Evolutionary conservation across 2,113 vertebrate genomes (phyloP), one percentile per base, ranked within the genome.

Genomic region (Willisornis vidua): DNA sequence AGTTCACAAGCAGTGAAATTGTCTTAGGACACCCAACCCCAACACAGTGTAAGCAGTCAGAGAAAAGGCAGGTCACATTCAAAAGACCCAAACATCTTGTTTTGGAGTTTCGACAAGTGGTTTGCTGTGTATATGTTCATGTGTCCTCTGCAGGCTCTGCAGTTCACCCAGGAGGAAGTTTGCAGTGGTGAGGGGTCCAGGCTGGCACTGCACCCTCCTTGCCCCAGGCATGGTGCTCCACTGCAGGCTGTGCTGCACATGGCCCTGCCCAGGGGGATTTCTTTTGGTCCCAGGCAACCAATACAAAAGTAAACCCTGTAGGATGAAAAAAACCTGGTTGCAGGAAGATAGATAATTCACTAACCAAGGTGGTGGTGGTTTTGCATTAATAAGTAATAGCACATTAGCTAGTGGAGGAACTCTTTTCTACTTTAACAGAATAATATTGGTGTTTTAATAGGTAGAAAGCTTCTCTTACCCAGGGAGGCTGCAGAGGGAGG

Each of bases 341-440:
- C 63, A 80, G 91, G 91, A 84, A 91, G 85, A 67, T 0, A 55
- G 62, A 59, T 87, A 80, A 86, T 86, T 86, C 49, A 80, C 85
- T 80, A 72, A 84, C 70, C 51, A 81, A 46, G 4, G 9, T 0
- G 0, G 25, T 52, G n/a, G 67, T 79, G 68, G 19, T 58, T 89
- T 72, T 51, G 65, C 81, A 95, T 96, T 26, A 96, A 93, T 93
- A 93, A 96, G 49, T 96, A 91, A 95, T 77, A 81, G 25, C 54
- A 61, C 59, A 89, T 96, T 89, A 95, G 54, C 46, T 65, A 29
- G 68, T 76, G 29, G 33, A 93, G 41, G 70, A 88, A 62, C 48
- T 79, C 37, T 76, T 28, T 67, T 79, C 41, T 35, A n/a, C 49
- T 59, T 91, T 89, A 89, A 95, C 89, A 86, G 73, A 68, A 28